A percentile compares a stretch with the other conserved stretches of the same genome.
Evolutionary conservation across 2,888 invertebrate genomes (phyloP).

Genomic region (Meta bourneti): DNA sequence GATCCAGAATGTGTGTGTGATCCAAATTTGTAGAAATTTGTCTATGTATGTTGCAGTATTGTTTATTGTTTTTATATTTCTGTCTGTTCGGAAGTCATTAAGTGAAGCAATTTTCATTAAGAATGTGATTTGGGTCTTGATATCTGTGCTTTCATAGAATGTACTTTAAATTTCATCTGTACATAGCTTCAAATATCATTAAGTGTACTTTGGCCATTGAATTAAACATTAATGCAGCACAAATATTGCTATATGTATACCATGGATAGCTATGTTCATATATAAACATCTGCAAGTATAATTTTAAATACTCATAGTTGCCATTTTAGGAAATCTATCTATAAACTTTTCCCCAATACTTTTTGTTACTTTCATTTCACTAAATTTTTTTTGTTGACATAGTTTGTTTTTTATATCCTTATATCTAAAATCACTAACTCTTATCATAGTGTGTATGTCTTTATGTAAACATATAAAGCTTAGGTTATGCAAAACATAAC

Average conservation of each 20-base stretch:
- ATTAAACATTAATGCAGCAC: background rate
- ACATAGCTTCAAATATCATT: conserved; percentile 42
- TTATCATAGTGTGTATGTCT: conserved; percentile 44
- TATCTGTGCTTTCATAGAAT: conserved; percentile 29
- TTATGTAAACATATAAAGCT: conserved; percentile 39
- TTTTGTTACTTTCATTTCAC: conserved; percentile 12
- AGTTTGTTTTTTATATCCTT: conserved; percentile 22
- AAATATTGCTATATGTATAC: background rate
- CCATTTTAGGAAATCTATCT: too few species aligned
- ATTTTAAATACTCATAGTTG: too few species aligned
- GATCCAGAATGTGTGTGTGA: background rate
- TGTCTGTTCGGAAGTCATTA: conserved; percentile 8
- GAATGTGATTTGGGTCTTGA: conserved; percentile 44
- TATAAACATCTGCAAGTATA: background rate
- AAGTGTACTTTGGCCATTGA: conserved; percentile 33
- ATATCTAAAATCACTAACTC: conserved; percentile 21
- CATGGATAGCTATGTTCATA: background rate
- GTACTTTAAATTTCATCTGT: conserved; percentile 34
- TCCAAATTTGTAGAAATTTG: background rate
- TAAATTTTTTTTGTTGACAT: conserved; percentile 17
- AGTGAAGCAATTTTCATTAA: conserved; percentile 5
- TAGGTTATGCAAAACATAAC: conserved; percentile 56
- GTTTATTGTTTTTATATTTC: conserved; percentile 33
- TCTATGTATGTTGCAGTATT: background rate
- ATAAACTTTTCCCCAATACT: too few species aligned